Conservation (phyloP, 2,113 vertebrate species). For the Agapornis roseicollis region DNA sequence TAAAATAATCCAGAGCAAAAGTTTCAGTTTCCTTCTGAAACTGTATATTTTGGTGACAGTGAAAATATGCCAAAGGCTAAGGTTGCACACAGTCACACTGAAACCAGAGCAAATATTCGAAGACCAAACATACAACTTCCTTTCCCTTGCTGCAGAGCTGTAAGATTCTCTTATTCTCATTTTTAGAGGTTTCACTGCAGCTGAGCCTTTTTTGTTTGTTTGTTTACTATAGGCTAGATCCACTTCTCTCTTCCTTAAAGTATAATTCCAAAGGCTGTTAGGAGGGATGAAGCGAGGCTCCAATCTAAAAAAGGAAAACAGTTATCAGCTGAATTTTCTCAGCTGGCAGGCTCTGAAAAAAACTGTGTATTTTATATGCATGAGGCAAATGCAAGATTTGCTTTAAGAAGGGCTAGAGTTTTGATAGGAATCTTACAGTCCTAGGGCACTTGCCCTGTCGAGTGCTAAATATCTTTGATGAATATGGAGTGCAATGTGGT, state of each 20-base stretch:
- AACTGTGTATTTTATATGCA: neutral
- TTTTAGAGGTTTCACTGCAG: neutral
- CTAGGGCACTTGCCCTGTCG: neutral
- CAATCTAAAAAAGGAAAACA: neutral
- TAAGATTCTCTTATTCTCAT: neutral
- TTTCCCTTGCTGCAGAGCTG: neutral
- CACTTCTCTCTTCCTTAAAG: neutral
- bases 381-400: neutral
- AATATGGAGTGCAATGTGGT: slow-evolving; percentile 36
- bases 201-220: neutral
- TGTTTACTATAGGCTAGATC: neutral
- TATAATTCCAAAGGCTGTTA: neutral
- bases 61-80: neutral
- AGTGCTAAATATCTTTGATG: slow-evolving; percentile 16
- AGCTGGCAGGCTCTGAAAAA: neutral
- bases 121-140: neutral
- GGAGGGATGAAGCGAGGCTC: neutral
- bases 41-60: neutral
- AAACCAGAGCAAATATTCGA: neutral
- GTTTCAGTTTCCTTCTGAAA: neutral
- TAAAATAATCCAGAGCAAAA: slow-evolving; percentile 4
- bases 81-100: neutral
- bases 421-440: slow-evolving; percentile 31
- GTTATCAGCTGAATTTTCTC: neutral
- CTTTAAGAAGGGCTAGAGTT: neutral